Evolutionary conservation across 1,140 invertebrate genomes (phyloP).

Genomic region (Drosophila pachea): DNA sequence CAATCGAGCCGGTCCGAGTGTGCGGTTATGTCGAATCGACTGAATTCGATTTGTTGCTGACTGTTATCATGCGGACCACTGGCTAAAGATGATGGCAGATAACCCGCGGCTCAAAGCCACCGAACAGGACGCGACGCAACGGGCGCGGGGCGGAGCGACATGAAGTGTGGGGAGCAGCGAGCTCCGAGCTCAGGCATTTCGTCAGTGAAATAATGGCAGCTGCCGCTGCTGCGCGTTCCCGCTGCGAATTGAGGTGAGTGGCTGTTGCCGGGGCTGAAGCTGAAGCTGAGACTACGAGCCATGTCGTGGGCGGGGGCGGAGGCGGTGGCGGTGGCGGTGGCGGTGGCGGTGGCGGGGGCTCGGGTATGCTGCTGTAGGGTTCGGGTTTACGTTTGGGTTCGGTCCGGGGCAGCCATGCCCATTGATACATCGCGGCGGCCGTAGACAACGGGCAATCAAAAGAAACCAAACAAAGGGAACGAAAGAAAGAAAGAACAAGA

Average conservation of each 20-base stretch:
- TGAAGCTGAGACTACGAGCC: too few relatives aligned
- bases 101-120: slow-evolving; percentile 13
- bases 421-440: slow-evolving; percentile 28
- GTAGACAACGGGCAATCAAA: slow-evolving; percentile 27
- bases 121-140: not conserved
- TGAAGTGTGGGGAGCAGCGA: not conserved
- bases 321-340: too few relatives aligned
- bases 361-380: slow-evolving; percentile 1
- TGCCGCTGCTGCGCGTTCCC: slow-evolving; percentile 13
- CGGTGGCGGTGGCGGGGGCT: too few relatives aligned
- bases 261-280: not conserved
- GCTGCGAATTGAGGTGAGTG: slow-evolving; percentile 30
- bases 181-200: not conserved
- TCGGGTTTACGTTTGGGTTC: slow-evolving; percentile 10
- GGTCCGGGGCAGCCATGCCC: slow-evolving; percentile 9
- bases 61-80: slow-evolving; percentile 10
- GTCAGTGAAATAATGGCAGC: slow-evolving; percentile 14
- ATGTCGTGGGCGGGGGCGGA: too few relatives aligned
- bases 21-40: not conserved
- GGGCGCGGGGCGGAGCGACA: not conserved
- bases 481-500: slow-evolving; percentile 16
- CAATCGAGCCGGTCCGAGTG: slow-evolving; percentile 2
- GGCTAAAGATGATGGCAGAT: slow-evolving; percentile 14
- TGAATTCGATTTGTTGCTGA: slow-evolving; percentile 1
- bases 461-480: slow-evolving; percentile 34